phyloP scores from a whole-genome alignment of 2,888 invertebrate species.

The Thyatira batis region DNA sequence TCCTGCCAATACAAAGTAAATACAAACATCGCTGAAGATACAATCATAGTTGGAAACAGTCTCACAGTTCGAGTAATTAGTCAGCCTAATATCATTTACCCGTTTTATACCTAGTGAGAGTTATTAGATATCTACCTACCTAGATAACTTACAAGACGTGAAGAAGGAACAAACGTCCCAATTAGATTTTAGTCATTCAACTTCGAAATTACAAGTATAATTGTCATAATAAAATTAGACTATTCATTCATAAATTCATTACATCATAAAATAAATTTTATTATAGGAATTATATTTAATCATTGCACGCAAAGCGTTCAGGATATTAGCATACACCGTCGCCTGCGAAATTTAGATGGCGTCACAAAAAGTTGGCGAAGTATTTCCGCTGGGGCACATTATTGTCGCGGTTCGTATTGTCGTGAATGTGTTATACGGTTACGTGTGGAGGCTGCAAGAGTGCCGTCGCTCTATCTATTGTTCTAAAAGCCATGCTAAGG shows the following conservation, averaged over 20 bases:
- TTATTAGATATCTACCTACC: no score
- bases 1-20: no score
- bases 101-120: no score
- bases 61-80: no score
- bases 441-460: constrained; percentile 24
- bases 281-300: neutral
- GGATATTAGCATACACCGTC: constrained; percentile 5
- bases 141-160: no score
- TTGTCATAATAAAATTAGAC: neutral
- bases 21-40: no score
- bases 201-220: neutral
- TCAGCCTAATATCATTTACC: no score
- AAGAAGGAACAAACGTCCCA: no score
- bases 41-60: no score
- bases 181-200: no score
- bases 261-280: neutral
- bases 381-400: constrained; percentile 15
- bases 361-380: constrained; percentile 22
- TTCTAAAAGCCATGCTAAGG: constrained; percentile 37
- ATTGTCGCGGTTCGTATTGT: constrained; percentile 30
- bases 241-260: neutral
- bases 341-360: neutral
- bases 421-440: constrained; percentile 25
- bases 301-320: neutral
- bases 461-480: constrained; percentile 34